Base-by-base conservation (phyloP, 2,888 invertebrate genomes). In the Synanthedon tipuliformis region DNA sequence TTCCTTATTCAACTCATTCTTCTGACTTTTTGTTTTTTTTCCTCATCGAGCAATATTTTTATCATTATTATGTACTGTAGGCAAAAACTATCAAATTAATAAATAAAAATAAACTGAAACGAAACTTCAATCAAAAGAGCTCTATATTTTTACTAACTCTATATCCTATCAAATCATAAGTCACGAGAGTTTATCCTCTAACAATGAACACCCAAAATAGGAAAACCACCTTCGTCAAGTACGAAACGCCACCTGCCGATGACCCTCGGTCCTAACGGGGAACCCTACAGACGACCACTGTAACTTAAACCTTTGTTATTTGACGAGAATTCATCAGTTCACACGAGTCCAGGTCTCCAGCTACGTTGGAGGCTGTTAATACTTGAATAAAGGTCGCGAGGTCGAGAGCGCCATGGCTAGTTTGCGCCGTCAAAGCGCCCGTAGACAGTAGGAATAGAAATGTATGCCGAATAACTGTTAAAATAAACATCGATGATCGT, bases 191-290 rank as follows among this genome's bases (percentile, higher is more conserved):
- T 45, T 45, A 45, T 60, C 60, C 62, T 68, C 68, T 69, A 78
- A 82, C 80, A 83, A 84, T 79, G 75, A 75, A 59, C 61, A 64
- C 66, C 81, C 82, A 78, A 83, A 84, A 81, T 79, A 78, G 82
- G 81, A 72, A 73, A 77, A 68, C 63, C 73, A 71, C 69, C 79
- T 76, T 75, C 77, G 78, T 82, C 85, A 82, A 81, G 79, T 73
- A 72, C 73, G 75, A 78, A 82, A 81, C 78, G 74, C 72, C 85
- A 86, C 85, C 82, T 85, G 85, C 71, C 76, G 79, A 77, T 79
- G 85, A 84, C 83, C 85, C 85, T 69, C 74, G 54, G 64, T 62
- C 63, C 76, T 85, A 85, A 84, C 85, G 84, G 82, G 73, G 73
- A 75, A 74, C 77, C 81, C 73, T 71, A 64, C 58, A 50, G 11